phyloP scores from a whole-genome alignment of 2,888 invertebrate species.

The Tenthredo amoena region DNA sequence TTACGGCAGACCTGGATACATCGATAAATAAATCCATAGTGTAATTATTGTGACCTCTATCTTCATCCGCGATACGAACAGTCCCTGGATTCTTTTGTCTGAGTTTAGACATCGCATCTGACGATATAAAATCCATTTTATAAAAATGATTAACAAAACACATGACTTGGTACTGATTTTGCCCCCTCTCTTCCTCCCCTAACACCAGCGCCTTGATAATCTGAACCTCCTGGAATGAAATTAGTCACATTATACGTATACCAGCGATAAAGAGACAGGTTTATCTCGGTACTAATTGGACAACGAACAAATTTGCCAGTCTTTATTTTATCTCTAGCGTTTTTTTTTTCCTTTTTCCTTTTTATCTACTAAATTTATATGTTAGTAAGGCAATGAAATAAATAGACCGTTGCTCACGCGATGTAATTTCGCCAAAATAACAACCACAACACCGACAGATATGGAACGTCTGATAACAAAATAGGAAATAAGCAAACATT shows the following conservation, averaged over 20 bases:
- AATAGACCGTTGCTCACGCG: background rate
- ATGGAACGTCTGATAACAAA: background rate
- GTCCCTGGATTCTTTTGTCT: constrained; percentile 94
- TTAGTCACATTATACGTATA: background rate
- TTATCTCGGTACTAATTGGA: background rate
- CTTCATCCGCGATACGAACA: constrained; percentile 94
- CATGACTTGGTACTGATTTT: constrained; percentile 92
- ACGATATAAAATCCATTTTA: constrained; percentile 96
- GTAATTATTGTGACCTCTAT: constrained; percentile 90
- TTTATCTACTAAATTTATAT: background rate
- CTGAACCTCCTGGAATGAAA: constrained; percentile 89
- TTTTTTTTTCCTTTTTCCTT: background rate
- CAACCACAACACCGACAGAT: constrained; percentile 18
- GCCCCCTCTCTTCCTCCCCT: constrained; percentile 95
- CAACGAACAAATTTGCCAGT: background rate
- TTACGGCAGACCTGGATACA: constrained; percentile 83
- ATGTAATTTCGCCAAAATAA: background rate
- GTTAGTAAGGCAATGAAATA: background rate
- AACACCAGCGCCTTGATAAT: constrained; percentile 93
- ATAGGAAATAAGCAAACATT: background rate
- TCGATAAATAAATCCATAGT: constrained; percentile 92
- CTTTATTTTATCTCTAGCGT: background rate
- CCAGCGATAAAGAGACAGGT: background rate
- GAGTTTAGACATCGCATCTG: constrained; percentile 97
- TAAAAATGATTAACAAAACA: constrained; percentile 95